Conservation (phyloP, 2,888 invertebrate species). For the Sinelater perroti region DNA sequence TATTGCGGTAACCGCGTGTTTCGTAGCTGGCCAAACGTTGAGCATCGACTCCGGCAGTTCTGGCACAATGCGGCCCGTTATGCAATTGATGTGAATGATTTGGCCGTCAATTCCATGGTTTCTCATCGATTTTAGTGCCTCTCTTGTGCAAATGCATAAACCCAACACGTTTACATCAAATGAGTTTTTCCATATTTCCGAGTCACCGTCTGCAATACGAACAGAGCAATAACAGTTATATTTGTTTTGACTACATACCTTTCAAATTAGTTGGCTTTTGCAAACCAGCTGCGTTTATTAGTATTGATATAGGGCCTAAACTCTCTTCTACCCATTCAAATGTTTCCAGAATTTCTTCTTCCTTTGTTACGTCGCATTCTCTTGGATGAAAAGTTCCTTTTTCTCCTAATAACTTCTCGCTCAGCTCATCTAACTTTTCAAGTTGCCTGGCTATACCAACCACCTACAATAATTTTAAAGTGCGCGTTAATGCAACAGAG, state of each 20-base stretch:
- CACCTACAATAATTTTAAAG: too few species aligned
- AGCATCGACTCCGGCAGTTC: constrained; percentile 23
- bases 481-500: too few species aligned
- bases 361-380: constrained; percentile 29
- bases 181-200: constrained; percentile 44
- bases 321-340: constrained; percentile 32
- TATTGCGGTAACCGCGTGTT: constrained; percentile 31
- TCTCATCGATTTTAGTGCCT: constrained; percentile 45
- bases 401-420: constrained; percentile 13
- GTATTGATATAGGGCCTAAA: constrained; percentile 30
- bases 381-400: constrained; percentile 26
- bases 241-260: constrained; percentile 11
- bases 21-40: constrained; percentile 32
- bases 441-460: constrained; percentile 29
- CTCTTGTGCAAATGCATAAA: constrained; percentile 41
- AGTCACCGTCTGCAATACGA: constrained; percentile 41
- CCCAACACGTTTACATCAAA: constrained; percentile 48
- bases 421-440: constrained; percentile 27
- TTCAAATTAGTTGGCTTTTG: constrained; percentile 28
- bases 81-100: constrained; percentile 30
- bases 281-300: constrained; percentile 30
- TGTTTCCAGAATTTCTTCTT: constrained; percentile 23
- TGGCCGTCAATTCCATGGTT: constrained; percentile 40
- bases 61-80: constrained; percentile 27
- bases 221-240: background rate